A percentile compares a stretch with the other conserved stretches of the same genome.
Conservation (phyloP, 1,140 invertebrate species). For the Drepana arcuata region DNA sequence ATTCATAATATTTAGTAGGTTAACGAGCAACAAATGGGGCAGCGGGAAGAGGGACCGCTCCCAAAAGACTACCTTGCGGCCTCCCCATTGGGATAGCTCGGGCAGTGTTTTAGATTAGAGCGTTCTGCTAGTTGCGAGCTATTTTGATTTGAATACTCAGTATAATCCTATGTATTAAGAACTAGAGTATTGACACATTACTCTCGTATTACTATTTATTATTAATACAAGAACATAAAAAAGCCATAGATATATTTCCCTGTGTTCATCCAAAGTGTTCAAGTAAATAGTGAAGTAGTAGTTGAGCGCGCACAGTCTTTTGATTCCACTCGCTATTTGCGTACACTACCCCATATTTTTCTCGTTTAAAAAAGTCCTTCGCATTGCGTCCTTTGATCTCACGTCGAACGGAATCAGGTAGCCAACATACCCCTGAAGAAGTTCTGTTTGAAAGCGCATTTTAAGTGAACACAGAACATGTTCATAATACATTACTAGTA, state of each 20-base stretch:
- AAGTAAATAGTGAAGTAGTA: too few species aligned
- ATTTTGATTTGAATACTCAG: too few species aligned
- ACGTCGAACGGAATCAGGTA: slow-evolving; percentile 14
- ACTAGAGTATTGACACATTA: too few species aligned
- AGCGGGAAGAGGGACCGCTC: slow-evolving; percentile 3
- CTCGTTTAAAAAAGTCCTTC: slow-evolving; percentile 31
- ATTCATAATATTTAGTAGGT: slow-evolving; percentile 33
- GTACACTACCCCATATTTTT: slow-evolving; percentile 19
- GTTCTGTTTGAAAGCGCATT: neutral
- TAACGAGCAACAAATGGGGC: slow-evolving; percentile 33
- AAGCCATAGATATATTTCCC: too few species aligned
- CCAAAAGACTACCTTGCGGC: neutral
- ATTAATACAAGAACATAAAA: too few species aligned
- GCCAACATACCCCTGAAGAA: too few species aligned
- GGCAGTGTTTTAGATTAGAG: slow-evolving; percentile 7
- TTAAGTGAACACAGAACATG: too few species aligned
- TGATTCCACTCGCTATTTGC: slow-evolving; percentile 24
- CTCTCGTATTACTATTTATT: too few species aligned
- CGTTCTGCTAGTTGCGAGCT: neutral
- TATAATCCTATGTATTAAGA: too few species aligned
- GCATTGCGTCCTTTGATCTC: slow-evolving; percentile 30
- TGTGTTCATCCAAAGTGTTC: too few species aligned
- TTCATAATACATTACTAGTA: too few species aligned
- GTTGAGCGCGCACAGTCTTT: slow-evolving; percentile 19
- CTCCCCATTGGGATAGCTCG: neutral